Evolutionary conservation across 92 coral and sea anemone species (phyloP), one percentile per base, ranked within the genome.

Genomic region (Nematostella vectensis): DNA sequence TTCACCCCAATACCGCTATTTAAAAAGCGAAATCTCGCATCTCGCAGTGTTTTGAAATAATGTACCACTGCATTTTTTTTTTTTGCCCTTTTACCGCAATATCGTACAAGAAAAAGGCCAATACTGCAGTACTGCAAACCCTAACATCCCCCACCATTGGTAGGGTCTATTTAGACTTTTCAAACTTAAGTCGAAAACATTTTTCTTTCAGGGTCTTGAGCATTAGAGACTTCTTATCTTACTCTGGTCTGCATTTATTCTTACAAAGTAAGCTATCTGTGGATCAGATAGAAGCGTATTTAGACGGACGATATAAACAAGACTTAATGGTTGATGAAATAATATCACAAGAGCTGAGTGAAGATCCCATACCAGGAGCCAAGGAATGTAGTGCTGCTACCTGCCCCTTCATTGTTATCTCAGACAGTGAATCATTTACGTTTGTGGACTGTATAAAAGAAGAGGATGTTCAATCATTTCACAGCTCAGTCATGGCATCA

Each of bases 161-260:
- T n/a, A n/a, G n/a, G n/a, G n/a, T n/a, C n/a, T n/a, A n/a, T n/a
- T n/a, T n/a, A n/a, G n/a, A n/a, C n/a, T n/a, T n/a, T n/a, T n/a
- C n/a, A n/a, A n/a, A n/a, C n/a, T n/a, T n/a, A n/a, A n/a, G n/a
- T n/a, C n/a, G n/a, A n/a, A n/a, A n/a, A n/a, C n/a, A n/a, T n/a
- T n/a, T n/a, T n/a, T n/a, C n/a, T 67, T 78, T 44, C 77, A 89
- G 97, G 62, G 74, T 89, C 17, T 52, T 77, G 25, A 71, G 68
- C 44, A 54, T 74, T 43, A 78, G 64, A 47, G 58, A 68, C 30
- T 89, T 58, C 71, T 73, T 89, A 11, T 89, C 97, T 15, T 89
- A 63, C 67, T 71, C 82, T 64, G 97, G 97, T 47, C 86, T 89
- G 22, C 97, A 89, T 56, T 69, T 89, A 49, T 89, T 89, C 69